Evolutionary conservation across 1,140 invertebrate genomes (phyloP).

Genomic region (Apocrypta bakeri): DNA sequence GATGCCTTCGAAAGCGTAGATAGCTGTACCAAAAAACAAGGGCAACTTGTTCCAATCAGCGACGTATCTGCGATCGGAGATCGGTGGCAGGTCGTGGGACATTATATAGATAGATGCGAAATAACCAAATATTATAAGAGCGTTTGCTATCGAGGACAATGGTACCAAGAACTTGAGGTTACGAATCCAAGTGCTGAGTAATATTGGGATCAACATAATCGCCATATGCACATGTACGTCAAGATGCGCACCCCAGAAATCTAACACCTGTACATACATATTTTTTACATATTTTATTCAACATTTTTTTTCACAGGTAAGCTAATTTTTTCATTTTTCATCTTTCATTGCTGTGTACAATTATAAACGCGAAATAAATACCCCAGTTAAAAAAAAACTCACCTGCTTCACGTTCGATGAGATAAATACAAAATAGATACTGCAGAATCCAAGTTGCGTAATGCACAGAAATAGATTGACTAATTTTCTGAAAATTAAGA

Average conservation of each 20-base stretch:
- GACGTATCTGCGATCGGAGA: conserved; percentile 75
- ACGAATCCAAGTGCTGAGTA: conserved; percentile 83
- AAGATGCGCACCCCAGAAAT: conserved; percentile 77
- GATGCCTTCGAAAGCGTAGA: conserved; percentile 88
- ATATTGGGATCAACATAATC: conserved; percentile 81
- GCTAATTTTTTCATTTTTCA: background rate
- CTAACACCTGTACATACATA: conserved; percentile 77
- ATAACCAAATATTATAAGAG: conserved; percentile 80
- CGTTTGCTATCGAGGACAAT: conserved; percentile 82
- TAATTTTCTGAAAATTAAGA: conserved; percentile 73
- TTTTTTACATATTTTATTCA: background rate
- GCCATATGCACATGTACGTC: conserved; percentile 82
- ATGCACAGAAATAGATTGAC: conserved; percentile 89
- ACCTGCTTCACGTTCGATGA: conserved; percentile 87
- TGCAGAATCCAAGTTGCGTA: conserved; percentile 96
- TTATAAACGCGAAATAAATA: too few species aligned
- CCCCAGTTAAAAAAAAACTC: conserved; percentile 54
- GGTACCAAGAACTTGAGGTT: conserved; percentile 85
- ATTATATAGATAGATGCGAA: conserved; percentile 83
- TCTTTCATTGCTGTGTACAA: too few species aligned
- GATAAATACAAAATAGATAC: conserved; percentile 95
- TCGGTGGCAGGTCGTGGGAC: conserved; percentile 79
- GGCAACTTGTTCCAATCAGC: conserved; percentile 79
- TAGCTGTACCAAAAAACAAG: conserved; percentile 84
- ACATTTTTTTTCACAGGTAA: background rate